These are phyloP conservation scores for Amiota mariae DNA, from an alignment of 2,888 invertebrate species.

Conservation along the genomic window DNA sequence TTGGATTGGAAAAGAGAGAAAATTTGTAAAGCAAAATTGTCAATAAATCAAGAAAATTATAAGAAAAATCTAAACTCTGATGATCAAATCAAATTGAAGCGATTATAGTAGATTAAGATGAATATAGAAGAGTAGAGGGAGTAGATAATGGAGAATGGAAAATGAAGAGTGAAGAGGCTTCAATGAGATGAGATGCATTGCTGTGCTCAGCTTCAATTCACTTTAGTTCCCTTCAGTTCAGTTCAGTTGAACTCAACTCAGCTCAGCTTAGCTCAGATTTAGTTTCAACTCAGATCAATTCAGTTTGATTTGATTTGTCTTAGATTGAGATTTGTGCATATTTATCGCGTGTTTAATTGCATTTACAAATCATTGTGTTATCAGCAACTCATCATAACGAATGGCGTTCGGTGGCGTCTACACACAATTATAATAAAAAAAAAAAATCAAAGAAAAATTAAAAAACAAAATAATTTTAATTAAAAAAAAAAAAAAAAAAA, in stretches of 20 bases:
- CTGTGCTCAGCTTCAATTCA: neutral
- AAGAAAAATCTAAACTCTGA: neutral
- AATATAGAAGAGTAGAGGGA: too few species aligned
- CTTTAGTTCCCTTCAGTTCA: neutral
- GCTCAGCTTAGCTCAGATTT: constrained; percentile 32
- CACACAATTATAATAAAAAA: neutral
- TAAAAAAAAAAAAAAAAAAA: constrained; percentile 2
- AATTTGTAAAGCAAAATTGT: neutral
- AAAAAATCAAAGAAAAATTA: neutral
- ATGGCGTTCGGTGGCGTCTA: constrained; percentile 37
- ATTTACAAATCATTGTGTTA: constrained; percentile 67
- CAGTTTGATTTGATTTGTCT: constrained; percentile 8
- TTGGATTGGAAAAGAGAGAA: neutral
- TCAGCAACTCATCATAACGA: constrained; percentile 56
- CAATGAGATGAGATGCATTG: neutral
- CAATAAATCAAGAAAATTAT: constrained; percentile 1
- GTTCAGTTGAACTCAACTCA: too few species aligned
- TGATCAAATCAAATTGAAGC: neutral
- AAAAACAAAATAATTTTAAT: neutral
- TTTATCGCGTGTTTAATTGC: constrained; percentile 68
- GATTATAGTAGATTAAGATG: too few species aligned
- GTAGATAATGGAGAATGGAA: too few species aligned
- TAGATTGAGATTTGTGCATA: constrained; percentile 56
- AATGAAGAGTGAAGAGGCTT: too few species aligned
- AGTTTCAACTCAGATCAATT: constrained; percentile 4